These are phyloP conservation scores for Alectura lathami DNA, from an alignment of 2,113 vertebrate species.

Conservation along the genomic window DNA sequence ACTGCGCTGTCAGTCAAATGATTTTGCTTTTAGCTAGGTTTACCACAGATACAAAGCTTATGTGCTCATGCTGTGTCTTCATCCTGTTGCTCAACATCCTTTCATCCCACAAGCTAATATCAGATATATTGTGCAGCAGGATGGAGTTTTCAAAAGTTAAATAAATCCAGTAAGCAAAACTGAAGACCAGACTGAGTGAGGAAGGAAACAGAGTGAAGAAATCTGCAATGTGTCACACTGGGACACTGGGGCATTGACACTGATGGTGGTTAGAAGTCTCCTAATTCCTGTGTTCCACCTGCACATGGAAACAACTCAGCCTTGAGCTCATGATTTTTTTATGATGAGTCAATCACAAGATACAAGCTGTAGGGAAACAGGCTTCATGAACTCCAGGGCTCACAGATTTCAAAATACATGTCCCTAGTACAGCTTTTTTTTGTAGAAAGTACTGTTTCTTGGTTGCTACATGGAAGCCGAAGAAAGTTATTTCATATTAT, in stretches of 20 bases:
- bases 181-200: not conserved
- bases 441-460: not conserved
- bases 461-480: not conserved
- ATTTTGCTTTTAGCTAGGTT: not conserved
- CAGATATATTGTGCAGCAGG: not conserved
- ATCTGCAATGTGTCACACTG: not conserved
- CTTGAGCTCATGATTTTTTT: not conserved
- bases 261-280: not conserved
- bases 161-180: not conserved
- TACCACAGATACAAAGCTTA: not conserved
- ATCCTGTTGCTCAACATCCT: not conserved
- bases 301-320: not conserved
- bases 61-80: not conserved
- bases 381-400: not conserved
- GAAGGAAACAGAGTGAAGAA: not conserved
- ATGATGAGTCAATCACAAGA: not conserved
- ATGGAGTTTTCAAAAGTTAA: not conserved
- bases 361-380: not conserved
- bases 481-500: not conserved
- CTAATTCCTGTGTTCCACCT: not conserved
- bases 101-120: not conserved
- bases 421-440: not conserved
- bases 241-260: not conserved
- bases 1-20: not conserved
- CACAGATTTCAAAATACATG: not conserved